Evolutionary conservation across 2,888 invertebrate genomes (phyloP).

Genomic region (Lissonota sp.): DNA sequence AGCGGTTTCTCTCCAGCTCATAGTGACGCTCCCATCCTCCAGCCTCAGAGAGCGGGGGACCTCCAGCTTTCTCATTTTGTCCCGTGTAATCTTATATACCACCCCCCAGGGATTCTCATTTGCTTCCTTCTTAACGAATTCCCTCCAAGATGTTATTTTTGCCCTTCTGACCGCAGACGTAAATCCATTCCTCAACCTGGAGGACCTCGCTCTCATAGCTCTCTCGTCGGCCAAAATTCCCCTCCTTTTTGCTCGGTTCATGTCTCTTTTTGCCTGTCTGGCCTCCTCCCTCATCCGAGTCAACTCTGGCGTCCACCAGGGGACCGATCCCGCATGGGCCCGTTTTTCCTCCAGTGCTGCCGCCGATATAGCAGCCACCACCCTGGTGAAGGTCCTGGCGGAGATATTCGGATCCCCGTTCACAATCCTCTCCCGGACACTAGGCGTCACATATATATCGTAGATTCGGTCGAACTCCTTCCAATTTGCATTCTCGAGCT

Average conservation of each 20-base stretch:
- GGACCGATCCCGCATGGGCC: too few species aligned
- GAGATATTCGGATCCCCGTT: too few species aligned
- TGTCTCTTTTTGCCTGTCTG: neutral
- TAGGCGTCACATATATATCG: neutral
- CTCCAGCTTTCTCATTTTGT: neutral
- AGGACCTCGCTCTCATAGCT: neutral
- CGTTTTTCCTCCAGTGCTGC: too few species aligned
- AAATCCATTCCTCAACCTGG: constrained; percentile 14
- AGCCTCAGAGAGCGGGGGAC: neutral
- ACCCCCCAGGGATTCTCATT: constrained; percentile 39
- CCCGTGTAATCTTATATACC: constrained; percentile 17
- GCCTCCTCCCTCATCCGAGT: too few species aligned
- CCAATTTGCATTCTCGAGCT: neutral
- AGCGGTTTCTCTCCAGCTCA: constrained; percentile 50
- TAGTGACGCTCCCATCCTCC: constrained; percentile 30
- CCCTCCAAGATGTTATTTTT: constrained; percentile 31
- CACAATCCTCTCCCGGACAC: too few species aligned
- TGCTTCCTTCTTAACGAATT: constrained; percentile 23
- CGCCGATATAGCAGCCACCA: too few species aligned
- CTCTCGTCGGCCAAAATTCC: neutral
- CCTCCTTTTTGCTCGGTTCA: neutral
- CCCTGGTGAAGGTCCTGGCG: too few species aligned
- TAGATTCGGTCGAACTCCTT: neutral
- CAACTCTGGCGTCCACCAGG: too few species aligned
- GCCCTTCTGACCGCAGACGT: constrained; percentile 1